phyloP scores from a whole-genome alignment of 1,140 invertebrate species.

The Drosophila sucinea region DNA sequence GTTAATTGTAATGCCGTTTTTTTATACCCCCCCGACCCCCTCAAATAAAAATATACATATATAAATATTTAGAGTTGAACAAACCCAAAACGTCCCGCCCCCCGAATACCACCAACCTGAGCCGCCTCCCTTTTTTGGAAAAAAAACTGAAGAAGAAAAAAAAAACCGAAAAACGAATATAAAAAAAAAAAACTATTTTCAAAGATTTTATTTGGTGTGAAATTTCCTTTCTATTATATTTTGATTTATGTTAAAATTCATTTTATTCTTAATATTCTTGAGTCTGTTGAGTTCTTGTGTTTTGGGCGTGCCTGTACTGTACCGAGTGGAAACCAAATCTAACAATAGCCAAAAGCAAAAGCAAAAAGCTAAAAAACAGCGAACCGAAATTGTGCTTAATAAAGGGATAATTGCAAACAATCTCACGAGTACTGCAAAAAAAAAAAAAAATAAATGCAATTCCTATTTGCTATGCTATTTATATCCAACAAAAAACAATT shows the following conservation, averaged over 20 bases:
- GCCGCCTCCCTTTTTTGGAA: slow-evolving; percentile 33
- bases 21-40: neutral
- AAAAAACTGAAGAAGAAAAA: slow-evolving; percentile 12
- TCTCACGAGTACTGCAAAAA: slow-evolving; percentile 66
- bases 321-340: slow-evolving; percentile 89
- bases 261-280: slow-evolving; percentile 20
- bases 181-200: slow-evolving; percentile 6
- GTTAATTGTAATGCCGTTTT: slow-evolving; percentile 53
- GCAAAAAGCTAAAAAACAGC: slow-evolving; percentile 11
- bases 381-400: slow-evolving; percentile 9
- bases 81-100: neutral
- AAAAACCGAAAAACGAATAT: neutral
- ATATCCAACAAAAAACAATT: slow-evolving; percentile 20
- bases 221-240: slow-evolving; percentile 24
- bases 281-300: slow-evolving; percentile 41
- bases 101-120: neutral
- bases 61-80: slow-evolving; percentile 50
- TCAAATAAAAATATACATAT: slow-evolving; percentile 34
- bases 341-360: slow-evolving; percentile 42
- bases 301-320: slow-evolving; percentile 82
- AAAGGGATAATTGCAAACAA: slow-evolving; percentile 61
- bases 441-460: slow-evolving; percentile 37
- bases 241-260: slow-evolving; percentile 32
- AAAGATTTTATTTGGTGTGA: slow-evolving; percentile 26
- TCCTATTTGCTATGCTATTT: slow-evolving; percentile 26